phyloP scores from a whole-genome alignment of 2,113 vertebrate species.

The Lasiurus cinereus region DNA sequence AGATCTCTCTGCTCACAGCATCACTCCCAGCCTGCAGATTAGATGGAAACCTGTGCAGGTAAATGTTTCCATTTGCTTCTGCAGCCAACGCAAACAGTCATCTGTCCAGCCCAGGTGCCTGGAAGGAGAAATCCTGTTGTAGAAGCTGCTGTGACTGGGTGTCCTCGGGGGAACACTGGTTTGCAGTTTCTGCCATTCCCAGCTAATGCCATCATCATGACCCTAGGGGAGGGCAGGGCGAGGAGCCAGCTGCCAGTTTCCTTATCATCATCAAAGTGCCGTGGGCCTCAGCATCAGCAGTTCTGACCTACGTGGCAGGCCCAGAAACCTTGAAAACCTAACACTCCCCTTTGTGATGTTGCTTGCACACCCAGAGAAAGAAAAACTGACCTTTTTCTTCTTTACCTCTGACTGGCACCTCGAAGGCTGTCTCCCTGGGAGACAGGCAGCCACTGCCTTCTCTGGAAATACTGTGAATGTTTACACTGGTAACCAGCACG shows the following conservation, averaged over 20 bases:
- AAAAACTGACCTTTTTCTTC: background rate
- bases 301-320: background rate
- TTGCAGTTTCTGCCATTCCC: background rate
- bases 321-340: background rate
- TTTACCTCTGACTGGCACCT: background rate
- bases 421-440: background rate
- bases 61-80: background rate
- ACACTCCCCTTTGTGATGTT: background rate
- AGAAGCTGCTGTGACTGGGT: background rate
- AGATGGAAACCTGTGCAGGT: background rate
- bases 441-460: background rate
- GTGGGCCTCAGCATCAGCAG: background rate
- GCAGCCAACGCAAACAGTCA: background rate
- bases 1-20: background rate
- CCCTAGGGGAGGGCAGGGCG: background rate
- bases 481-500: background rate
- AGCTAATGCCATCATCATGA: background rate
- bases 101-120: background rate
- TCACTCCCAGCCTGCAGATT: background rate
- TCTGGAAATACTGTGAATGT: conserved; percentile 25
- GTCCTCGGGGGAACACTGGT: background rate
- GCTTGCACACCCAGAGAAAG: background rate
- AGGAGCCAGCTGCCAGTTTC: background rate
- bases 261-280: background rate
- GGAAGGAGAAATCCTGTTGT: background rate